Conservation (phyloP, 1,140 invertebrate species). For the Cyclina sinensis region DNA sequence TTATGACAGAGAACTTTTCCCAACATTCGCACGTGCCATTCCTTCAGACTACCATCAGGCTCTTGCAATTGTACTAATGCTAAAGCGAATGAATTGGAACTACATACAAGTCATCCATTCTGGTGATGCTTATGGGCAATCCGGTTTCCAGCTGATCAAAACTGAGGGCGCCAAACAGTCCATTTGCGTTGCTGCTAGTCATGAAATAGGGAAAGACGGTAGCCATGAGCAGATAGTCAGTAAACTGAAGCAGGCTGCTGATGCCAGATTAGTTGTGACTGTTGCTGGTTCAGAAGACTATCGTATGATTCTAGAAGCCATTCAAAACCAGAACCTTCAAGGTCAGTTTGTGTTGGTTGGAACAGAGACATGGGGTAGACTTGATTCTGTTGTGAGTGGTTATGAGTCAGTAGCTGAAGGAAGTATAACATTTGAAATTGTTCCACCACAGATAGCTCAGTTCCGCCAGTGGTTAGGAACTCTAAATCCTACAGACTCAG, state of each 20-base stretch:
- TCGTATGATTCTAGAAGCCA: conserved; percentile 65
- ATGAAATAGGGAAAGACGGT: conserved; percentile 65
- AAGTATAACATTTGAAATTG: conserved; percentile 71
- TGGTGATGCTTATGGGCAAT: conserved; percentile 41
- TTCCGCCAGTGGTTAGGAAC: conserved; percentile 74
- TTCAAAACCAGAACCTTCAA: conserved; percentile 58
- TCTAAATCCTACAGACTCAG: conserved; percentile 48
- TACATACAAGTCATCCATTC: conserved; percentile 77
- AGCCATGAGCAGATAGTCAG: conserved; percentile 58
- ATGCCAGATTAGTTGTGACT: conserved; percentile 75
- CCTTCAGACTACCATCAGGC: conserved; percentile 93
- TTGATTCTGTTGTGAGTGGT: conserved; percentile 56
- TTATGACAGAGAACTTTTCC: conserved; percentile 89
- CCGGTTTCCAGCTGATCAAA: conserved; percentile 55
- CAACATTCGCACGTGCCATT: conserved; percentile 92
- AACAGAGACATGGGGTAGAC: conserved; percentile 74
- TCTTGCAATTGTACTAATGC: conserved; percentile 88
- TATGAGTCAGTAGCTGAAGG: conserved; percentile 72
- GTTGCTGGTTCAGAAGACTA: conserved; percentile 69
- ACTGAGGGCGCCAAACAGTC: conserved; percentile 33
- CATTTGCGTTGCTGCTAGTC: conserved; percentile 72
- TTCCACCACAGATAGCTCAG: not conserved
- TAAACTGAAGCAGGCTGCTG: conserved; percentile 63
- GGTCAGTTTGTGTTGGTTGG: conserved; percentile 77
- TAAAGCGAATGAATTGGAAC: conserved; percentile 75